These are phyloP conservation scores for Euphonia xanthogaster DNA, from an alignment of 2,797 vertebrate species.

Conservation along the genomic window DNA sequence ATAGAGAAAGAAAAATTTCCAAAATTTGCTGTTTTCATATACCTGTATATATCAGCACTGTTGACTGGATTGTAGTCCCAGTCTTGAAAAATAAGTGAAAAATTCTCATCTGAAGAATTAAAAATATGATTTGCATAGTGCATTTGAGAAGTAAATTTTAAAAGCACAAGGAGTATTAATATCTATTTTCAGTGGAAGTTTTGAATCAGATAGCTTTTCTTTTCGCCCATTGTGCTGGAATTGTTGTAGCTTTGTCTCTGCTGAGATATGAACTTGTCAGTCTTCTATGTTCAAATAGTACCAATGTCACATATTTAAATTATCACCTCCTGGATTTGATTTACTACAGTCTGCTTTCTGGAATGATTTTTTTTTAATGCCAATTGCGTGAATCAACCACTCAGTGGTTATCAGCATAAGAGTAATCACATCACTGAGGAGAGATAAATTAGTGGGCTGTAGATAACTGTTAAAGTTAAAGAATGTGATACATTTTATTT, in stretches of 20 bases:
- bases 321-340: neutral
- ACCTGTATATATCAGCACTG: neutral
- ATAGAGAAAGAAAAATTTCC: neutral
- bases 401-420: neutral
- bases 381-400: neutral
- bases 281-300: neutral
- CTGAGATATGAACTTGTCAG: accelerated
- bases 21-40: neutral
- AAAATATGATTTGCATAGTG: neutral
- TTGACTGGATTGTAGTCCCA: neutral
- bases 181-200: neutral
- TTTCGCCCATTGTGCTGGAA: neutral
- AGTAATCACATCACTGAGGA: neutral
- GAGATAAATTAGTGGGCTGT: neutral
- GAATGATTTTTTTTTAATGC: neutral
- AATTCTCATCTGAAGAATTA: neutral
- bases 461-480: neutral
- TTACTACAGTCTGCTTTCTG: neutral
- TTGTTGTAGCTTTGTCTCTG: neutral
- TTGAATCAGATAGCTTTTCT: neutral
- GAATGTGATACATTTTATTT: neutral
- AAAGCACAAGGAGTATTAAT: neutral
- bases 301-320: neutral
- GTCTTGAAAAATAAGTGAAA: neutral
- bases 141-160: neutral